A percentile compares a stretch with the other conserved stretches of the same genome.
Conservation (phyloP, 1,140 invertebrate species). For the Laupala kohalensis region DNA sequence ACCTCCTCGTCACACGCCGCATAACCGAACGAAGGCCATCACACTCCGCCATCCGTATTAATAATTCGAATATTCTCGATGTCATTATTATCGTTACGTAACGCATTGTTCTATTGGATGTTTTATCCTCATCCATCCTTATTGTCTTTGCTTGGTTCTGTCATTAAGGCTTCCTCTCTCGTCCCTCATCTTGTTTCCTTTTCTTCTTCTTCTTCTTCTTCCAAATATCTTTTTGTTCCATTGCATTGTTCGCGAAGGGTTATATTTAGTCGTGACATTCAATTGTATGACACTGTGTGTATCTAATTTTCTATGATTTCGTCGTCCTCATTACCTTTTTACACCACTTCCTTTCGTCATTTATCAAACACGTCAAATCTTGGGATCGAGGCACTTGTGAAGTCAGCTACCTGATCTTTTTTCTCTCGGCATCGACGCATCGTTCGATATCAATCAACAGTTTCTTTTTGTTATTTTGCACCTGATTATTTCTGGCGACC, state of each 20-base stretch:
- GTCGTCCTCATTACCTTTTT: not conserved
- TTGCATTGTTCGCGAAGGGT: not conserved
- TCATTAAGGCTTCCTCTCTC: not conserved
- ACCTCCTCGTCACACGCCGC: not conserved
- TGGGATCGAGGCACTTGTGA: no score
- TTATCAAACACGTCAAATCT: not conserved
- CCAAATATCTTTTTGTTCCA: not conserved
- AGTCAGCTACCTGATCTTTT: not conserved
- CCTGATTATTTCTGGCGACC: not conserved
- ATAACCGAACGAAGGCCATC: not conserved
- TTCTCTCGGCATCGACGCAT: not conserved
- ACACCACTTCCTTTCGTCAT: not conserved
- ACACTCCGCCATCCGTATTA: not conserved
- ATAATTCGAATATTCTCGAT: not conserved
- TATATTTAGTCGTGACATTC: not conserved
- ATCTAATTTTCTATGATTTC: not conserved
- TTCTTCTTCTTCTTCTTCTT: not conserved
- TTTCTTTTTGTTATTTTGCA: not conserved
- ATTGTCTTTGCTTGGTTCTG: not conserved
- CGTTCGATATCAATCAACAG: not conserved
- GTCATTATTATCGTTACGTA: not conserved
- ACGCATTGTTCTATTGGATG: not conserved
- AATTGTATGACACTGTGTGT: not conserved
- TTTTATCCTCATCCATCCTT: not conserved
- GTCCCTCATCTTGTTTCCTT: not conserved